phyloP scores from a whole-genome alignment of 2,113 vertebrate species.

The Hucho hucho region DNA sequence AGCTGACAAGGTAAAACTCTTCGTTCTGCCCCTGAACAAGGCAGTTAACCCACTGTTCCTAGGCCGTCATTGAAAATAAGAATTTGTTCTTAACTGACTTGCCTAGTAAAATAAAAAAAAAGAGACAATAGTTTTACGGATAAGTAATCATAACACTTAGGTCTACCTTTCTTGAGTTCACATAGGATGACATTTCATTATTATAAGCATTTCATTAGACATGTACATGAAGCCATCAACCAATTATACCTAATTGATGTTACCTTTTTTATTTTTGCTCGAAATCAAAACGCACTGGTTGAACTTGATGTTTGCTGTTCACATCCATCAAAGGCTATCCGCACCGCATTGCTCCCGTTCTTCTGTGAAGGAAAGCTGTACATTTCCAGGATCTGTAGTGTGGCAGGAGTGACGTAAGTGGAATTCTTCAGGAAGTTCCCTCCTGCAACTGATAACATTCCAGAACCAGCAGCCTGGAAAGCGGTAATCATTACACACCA shows the following conservation, averaged over 20 bases:
- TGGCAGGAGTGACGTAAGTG: constrained; percentile 43
- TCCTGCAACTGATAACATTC: constrained; percentile 56
- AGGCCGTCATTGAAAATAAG: too few relatives aligned
- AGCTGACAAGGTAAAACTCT: too few relatives aligned
- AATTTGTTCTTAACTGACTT: neutral
- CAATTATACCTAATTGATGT: too few relatives aligned
- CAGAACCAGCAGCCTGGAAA: constrained; percentile 36
- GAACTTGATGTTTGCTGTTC: constrained; percentile 15
- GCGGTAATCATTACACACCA: constrained; percentile 61
- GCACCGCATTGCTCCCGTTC: neutral
- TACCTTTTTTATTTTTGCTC: neutral
- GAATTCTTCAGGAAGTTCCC: constrained; percentile 49
- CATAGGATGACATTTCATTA: neutral
- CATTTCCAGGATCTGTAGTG: neutral
- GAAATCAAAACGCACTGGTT: neutral
- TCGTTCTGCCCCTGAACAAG: too few relatives aligned
- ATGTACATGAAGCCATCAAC: too few relatives aligned
- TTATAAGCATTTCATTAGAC: too few relatives aligned
- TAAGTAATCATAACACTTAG: neutral
- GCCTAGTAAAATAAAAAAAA: neutral
- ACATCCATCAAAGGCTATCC: neutral
- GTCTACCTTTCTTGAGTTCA: neutral
- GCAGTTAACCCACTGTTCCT: too few relatives aligned
- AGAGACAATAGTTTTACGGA: neutral
- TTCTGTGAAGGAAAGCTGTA: neutral